Percentiles rank a stretch among this genome's conserved stretches.
phyloP scores from a whole-genome alignment of 2,797 vertebrate species.

The Bufotes viridis region DNA sequence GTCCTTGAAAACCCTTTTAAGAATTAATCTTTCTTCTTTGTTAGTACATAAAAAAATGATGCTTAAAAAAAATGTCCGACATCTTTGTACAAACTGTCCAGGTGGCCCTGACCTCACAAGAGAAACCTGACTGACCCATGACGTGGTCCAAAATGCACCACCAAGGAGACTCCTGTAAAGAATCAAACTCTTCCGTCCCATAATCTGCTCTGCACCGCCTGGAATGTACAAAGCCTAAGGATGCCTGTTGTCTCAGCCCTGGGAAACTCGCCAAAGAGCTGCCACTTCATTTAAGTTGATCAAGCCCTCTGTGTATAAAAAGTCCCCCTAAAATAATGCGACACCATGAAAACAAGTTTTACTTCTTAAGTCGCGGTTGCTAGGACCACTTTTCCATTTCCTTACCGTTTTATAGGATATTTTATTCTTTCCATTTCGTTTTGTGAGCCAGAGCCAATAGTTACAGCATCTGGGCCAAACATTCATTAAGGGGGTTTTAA shows the following conservation, averaged over 20 bases:
- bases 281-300: conserved; percentile 80
- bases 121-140: conserved; percentile 70
- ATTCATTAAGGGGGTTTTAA: conserved; percentile 77
- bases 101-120: conserved; percentile 73
- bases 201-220: conserved; percentile 80
- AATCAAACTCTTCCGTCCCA: conserved; percentile 76
- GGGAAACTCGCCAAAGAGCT: conserved; percentile 78
- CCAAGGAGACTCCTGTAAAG: conserved; percentile 79
- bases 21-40: too few species aligned
- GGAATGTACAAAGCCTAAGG: conserved; percentile 77
- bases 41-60: too few species aligned
- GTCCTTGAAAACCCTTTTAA: too few species aligned
- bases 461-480: conserved; percentile 74
- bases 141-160: conserved; percentile 73
- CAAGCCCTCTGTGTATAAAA: conserved; percentile 76
- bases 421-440: conserved; percentile 71
- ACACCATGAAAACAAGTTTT: conserved; percentile 72
- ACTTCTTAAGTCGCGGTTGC: conserved; percentile 69
- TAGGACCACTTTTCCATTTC: conserved; percentile 77
- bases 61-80: too few species aligned
- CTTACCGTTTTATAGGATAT: conserved; percentile 66
- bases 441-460: conserved; percentile 73
- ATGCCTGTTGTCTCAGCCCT: conserved; percentile 78
- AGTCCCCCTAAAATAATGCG: conserved; percentile 56
- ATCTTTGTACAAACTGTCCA: background rate